Evolutionary conservation across 2,797 vertebrate genomes (phyloP), one percentile per base, ranked within the genome.

Genomic region (Acipenser oxyrinchus): DNA sequence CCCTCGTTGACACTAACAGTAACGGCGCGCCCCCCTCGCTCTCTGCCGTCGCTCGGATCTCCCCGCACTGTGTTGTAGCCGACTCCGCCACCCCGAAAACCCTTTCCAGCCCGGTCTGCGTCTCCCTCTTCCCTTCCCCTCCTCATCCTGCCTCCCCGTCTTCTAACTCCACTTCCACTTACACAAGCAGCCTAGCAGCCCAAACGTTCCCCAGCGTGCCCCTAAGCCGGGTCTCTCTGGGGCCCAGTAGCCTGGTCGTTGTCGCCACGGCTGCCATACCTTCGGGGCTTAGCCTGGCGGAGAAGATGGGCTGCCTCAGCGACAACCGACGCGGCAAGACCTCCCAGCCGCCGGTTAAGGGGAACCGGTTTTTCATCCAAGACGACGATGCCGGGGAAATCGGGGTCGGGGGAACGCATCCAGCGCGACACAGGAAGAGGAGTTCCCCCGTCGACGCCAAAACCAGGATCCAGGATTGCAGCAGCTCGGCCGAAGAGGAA

Each of bases 131-230:
- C 7, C 69, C 68, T 6, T 66, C 82, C 0, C 71, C 0, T 70
- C 82, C 23, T 80, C 78, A 4, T 74, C 82, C 12, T 78, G 73
- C 15, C 78, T 77, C 1, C 71, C 76, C n/a, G 73, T 78, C 1
- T 67, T 76, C 63, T 51, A 7, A 15, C 63, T 63, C 49, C 72
- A 78, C 0, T 71, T 76, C 15, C 15, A 18, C 15, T 18, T 18
- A 11, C 72, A 80, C 0, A 77, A 87, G 48, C 86, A 37, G 83
- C 52, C 68, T 79, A n/a, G 74, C 76, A 48, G 69, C 73, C 12
- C 23, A 37, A 37, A 37, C 23, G 23, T 3, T 37, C 23, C 23
- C 23, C 23, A 3, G 23, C 23, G 4, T 37, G 23, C 64, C 74
- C 37, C 64, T 77, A 11, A 63, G 67, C n/a, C 71, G 77, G 10